A percentile compares a stretch with the other conserved stretches of the same genome.
These are phyloP conservation scores for Electrona antarctica DNA, from an alignment of 2,113 vertebrate genomes.

Conservation along the genomic window DNA sequence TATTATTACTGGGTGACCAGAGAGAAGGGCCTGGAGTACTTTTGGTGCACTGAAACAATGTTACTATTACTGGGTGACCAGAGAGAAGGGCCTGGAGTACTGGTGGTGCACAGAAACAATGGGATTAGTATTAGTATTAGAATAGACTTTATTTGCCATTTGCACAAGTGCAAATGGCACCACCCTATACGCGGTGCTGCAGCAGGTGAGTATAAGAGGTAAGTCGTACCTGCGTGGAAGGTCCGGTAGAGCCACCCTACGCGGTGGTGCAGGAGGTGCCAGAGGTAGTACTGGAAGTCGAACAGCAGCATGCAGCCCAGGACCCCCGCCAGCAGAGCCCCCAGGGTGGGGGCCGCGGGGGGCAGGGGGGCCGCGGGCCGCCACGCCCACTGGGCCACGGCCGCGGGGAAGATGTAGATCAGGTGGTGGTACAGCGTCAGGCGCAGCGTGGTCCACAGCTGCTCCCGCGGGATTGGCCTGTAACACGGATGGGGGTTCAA, in stretches of 20 bases:
- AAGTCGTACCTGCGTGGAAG: conserved; percentile 69
- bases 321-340: conserved; percentile 77
- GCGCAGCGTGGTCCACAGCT: conserved; percentile 73
- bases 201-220: too few species aligned
- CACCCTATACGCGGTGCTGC: too few species aligned
- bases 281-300: conserved; percentile 84
- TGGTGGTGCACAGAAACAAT: conserved; percentile 74
- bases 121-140: too few species aligned
- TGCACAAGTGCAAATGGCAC: too few species aligned
- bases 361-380: conserved; percentile 76
- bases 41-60: conserved; percentile 71
- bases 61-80: conserved; percentile 84
- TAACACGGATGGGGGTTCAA: too few species aligned
- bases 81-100: conserved; percentile 80
- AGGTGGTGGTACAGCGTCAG: conserved; percentile 81
- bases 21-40: conserved; percentile 81
- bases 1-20: conserved; percentile 57
- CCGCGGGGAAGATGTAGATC: conserved; percentile 80
- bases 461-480: conserved; percentile 65
- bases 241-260: conserved; percentile 81
- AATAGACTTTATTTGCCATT: too few species aligned
- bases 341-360: conserved; percentile 71
- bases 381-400: conserved; percentile 82
- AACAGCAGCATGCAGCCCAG: conserved; percentile 81
- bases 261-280: conserved; percentile 82